These are phyloP conservation scores for Sinocyclocheilus anophthalmus DNA, from an alignment of 2,113 vertebrate species.

Conservation along the genomic window DNA sequence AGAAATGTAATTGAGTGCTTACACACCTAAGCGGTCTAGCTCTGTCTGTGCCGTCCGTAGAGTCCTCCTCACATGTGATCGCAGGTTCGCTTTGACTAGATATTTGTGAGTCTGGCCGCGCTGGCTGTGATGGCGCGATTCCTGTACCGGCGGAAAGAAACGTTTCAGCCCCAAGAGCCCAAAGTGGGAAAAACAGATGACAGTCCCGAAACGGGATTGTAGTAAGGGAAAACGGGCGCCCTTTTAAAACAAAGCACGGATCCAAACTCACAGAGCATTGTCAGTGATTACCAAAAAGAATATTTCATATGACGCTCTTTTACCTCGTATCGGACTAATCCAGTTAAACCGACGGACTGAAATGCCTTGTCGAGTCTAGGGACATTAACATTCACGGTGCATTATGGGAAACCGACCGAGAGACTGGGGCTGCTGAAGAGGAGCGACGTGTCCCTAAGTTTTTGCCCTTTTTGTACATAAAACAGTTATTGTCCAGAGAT, in stretches of 20 bases:
- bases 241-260: conserved; percentile 84
- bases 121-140: conserved; percentile 78
- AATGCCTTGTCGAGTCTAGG: conserved; percentile 58
- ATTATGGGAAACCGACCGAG: conserved; percentile 53
- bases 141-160: conserved; percentile 82
- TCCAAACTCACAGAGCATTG: conserved; percentile 76
- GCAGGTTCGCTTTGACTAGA: too few species aligned
- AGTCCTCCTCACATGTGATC: too few species aligned
- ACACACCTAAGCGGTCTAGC: too few species aligned
- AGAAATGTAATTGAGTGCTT: neutral
- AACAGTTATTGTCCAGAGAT: conserved; percentile 45
- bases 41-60: neutral
- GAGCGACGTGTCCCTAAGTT: conserved; percentile 28
- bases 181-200: conserved; percentile 83
- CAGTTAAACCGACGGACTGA: conserved; percentile 50
- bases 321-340: conserved; percentile 44
- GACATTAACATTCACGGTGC: conserved; percentile 57
- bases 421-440: conserved; percentile 36
- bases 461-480: conserved; percentile 69
- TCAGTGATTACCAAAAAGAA: conserved; percentile 86
- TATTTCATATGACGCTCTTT: conserved; percentile 84
- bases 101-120: conserved; percentile 84
- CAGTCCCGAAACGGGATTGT: conserved; percentile 77
- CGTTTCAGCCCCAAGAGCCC: conserved; percentile 79
- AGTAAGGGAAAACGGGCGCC: too few species aligned